phyloP scores from a whole-genome alignment of 2,797 vertebrate genomes.

The Pseudomugil gertrudae region DNA sequence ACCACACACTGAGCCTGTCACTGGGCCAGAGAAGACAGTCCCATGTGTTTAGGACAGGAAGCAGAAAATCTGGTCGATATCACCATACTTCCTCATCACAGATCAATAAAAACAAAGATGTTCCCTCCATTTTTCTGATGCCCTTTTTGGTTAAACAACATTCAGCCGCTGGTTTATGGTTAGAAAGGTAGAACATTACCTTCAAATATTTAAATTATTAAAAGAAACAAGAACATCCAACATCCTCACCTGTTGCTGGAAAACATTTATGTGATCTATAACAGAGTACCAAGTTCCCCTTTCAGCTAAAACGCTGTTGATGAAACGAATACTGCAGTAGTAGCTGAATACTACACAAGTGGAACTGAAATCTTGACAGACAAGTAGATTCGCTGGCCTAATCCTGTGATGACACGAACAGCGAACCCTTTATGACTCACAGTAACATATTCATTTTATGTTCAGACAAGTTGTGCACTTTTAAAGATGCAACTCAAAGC shows the following conservation, averaged over 20 bases:
- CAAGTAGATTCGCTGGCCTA: constrained; percentile 9
- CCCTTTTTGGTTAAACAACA: constrained; percentile 15
- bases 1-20: constrained; percentile 60
- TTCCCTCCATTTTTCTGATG: constrained; percentile 47
- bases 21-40: constrained; percentile 52
- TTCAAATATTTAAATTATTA: constrained; percentile 20
- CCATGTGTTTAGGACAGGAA: constrained; percentile 62
- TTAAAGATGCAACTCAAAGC: neutral
- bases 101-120: constrained; percentile 52
- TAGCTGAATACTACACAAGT: constrained; percentile 33
- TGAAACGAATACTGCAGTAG: constrained; percentile 52
- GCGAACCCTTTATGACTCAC: constrained; percentile 37
- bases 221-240: constrained; percentile 16
- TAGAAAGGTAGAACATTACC: constrained; percentile 18
- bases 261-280: constrained; percentile 33
- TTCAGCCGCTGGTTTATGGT: constrained; percentile 27
- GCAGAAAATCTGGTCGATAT: constrained; percentile 60
- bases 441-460: constrained; percentile 34
- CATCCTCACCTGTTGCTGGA: constrained; percentile 36
- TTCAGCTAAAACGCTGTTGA: constrained; percentile 62
- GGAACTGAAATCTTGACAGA: constrained; percentile 42
- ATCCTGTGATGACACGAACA: constrained; percentile 45
- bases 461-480: constrained; percentile 31
- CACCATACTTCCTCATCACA: constrained; percentile 62
- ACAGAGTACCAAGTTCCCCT: constrained; percentile 61